phyloP scores from a whole-genome alignment of 1,140 invertebrate species.

The Drosophila tsacasi region DNA sequence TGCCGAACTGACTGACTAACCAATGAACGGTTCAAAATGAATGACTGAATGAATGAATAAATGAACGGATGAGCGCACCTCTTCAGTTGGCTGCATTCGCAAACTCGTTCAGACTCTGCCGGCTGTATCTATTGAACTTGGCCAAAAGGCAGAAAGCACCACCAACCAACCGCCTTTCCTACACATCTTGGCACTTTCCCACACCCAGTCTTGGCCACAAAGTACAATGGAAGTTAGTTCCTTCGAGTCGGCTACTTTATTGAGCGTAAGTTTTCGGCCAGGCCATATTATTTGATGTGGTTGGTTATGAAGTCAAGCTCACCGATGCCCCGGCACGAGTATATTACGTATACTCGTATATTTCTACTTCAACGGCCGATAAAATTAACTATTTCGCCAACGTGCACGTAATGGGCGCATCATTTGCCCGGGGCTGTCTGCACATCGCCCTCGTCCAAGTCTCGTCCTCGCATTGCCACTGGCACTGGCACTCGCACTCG shows the following conservation, averaged over 20 bases:
- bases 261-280: constrained; percentile 73
- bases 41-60: constrained; percentile 84
- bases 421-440: constrained; percentile 65
- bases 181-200: constrained; percentile 14
- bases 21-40: constrained; percentile 78
- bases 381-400: constrained; percentile 80
- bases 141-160: constrained; percentile 33
- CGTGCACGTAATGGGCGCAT: constrained; percentile 78
- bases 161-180: constrained; percentile 4
- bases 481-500: constrained; percentile 7
- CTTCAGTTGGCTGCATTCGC: constrained; percentile 80
- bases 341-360: constrained; percentile 66
- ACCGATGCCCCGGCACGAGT: constrained; percentile 35
- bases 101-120: constrained; percentile 61
- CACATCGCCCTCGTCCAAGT: constrained; percentile 10
- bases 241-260: constrained; percentile 79
- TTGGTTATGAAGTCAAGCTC: constrained; percentile 70
- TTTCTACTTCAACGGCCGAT: constrained; percentile 74
- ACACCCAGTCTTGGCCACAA: neutral
- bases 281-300: constrained; percentile 77
- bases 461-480: constrained; percentile 6
- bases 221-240: constrained; percentile 81
- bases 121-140: constrained; percentile 74
- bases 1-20: constrained; percentile 78
- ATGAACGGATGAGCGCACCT: constrained; percentile 80